phyloP scores from a whole-genome alignment of 2,888 invertebrate genomes.

The Blastobasis lacticolella region DNA sequence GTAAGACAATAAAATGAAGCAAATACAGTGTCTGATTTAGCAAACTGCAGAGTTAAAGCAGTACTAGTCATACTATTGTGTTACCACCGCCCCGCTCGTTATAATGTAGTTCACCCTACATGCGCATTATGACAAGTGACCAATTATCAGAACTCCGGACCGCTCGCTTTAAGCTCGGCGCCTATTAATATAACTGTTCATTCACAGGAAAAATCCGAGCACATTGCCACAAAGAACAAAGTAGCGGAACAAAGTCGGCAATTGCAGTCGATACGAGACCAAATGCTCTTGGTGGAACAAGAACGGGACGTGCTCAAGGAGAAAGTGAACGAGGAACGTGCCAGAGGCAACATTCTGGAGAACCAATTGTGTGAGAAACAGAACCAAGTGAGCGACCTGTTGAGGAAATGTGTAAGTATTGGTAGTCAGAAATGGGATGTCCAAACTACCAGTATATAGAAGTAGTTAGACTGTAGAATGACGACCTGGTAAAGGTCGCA shows the following conservation, averaged over 20 bases:
- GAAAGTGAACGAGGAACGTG: constrained; percentile 55
- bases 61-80: too few relatives aligned
- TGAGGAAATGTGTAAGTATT: constrained; percentile 73
- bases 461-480: too few relatives aligned
- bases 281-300: constrained; percentile 29
- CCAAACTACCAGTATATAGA: too few relatives aligned
- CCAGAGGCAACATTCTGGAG: constrained; percentile 57
- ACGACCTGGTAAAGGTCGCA: too few relatives aligned
- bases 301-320: constrained; percentile 49
- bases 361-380: constrained; percentile 71
- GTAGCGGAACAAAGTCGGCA: constrained; percentile 31
- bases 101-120: too few relatives aligned
- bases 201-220: constrained; percentile 49
- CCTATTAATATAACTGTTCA: neutral
- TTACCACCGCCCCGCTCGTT: too few relatives aligned
- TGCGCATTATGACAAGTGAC: too few relatives aligned
- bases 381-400: constrained; percentile 62
- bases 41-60: too few relatives aligned
- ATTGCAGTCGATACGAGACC: constrained; percentile 36
- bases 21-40: too few relatives aligned
- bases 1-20: too few relatives aligned
- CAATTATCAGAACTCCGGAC: too few relatives aligned
- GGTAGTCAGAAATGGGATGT: too few relatives aligned
- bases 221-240: constrained; percentile 36
- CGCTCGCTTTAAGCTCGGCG: neutral